Percentiles rank a stretch among this genome's conserved stretches.
Conservation (phyloP, 2,113 vertebrate genomes). For the Ciconia boyciana region DNA sequence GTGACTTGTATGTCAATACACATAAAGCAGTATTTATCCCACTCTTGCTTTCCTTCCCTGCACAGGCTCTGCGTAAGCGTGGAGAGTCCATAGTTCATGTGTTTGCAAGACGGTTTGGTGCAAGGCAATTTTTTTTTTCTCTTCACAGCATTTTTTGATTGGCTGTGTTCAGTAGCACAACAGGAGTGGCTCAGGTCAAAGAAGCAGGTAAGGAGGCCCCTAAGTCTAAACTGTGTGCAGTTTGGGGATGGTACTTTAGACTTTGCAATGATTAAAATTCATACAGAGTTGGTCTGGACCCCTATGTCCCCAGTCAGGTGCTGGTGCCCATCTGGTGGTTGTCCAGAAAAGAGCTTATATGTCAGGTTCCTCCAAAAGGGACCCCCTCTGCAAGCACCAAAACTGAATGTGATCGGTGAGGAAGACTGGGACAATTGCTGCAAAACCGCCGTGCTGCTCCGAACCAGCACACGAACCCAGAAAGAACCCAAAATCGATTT, state of each 20-base stretch:
- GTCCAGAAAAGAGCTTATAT: not conserved
- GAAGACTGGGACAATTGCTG: not conserved
- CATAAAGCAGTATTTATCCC: not conserved
- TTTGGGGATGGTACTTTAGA: not conserved
- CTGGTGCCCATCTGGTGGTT: not conserved
- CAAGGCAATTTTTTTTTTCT: not conserved
- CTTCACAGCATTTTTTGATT: not conserved
- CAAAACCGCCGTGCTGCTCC: not conserved
- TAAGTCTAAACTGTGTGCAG: not conserved
- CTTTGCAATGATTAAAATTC: not conserved
- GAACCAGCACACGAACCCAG: not conserved
- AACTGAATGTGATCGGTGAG: not conserved
- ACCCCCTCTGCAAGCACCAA: not conserved
- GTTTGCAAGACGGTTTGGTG: not conserved
- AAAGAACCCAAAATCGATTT: not conserved
- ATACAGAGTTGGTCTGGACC: not conserved
- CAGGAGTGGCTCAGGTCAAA: not conserved
- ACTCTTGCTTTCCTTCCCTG: not conserved
- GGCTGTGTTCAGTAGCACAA: not conserved
- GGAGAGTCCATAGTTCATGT: not conserved
- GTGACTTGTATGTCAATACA: not conserved
- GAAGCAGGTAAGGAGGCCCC: not conserved
- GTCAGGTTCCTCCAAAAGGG: not conserved
- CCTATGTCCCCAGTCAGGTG: accelerated
- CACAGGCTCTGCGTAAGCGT: accelerated